Conservation (phyloP, 2,797 vertebrate genomes). For the Rhabdophis nuchalis region DNA sequence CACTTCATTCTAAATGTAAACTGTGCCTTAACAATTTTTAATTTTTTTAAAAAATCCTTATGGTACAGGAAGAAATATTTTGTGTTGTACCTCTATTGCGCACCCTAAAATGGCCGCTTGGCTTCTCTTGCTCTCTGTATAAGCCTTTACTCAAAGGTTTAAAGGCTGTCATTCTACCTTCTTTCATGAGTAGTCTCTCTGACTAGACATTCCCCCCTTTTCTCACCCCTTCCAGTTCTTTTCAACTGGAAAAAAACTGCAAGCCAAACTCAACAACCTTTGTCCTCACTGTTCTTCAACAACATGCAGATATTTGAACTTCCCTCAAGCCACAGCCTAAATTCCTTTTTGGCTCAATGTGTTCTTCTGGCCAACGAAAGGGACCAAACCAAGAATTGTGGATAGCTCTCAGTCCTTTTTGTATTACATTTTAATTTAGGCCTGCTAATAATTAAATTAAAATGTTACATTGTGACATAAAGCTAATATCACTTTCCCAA, state of each 20-base stretch:
- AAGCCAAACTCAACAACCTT: constrained; percentile 12
- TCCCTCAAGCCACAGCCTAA: background rate
- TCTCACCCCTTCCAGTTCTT: background rate
- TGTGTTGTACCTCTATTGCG: background rate
- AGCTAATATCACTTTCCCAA: constrained; percentile 15
- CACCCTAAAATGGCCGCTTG: background rate
- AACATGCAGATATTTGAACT: background rate
- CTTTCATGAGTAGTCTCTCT: background rate
- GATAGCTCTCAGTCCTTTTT: background rate
- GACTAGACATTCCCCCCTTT: background rate
- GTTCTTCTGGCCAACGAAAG: constrained; percentile 1
- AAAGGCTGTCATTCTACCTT: background rate
- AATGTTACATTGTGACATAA: constrained; percentile 5
- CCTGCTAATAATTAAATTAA: constrained; percentile 15
- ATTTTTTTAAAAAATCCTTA: background rate
- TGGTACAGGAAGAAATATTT: background rate
- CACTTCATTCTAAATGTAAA: background rate
- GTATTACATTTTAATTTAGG: constrained; percentile 13
- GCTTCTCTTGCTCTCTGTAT: background rate
- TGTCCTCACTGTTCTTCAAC: constrained; percentile 8
- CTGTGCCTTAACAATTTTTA: background rate
- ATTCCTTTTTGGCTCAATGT: constrained; percentile 5
- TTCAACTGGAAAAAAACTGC: constrained; percentile 7
- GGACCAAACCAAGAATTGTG: background rate
- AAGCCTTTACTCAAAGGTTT: background rate